These are phyloP conservation scores for Eupithecia exiguata DNA, from an alignment of 2,888 invertebrate species.

Conservation along the genomic window DNA sequence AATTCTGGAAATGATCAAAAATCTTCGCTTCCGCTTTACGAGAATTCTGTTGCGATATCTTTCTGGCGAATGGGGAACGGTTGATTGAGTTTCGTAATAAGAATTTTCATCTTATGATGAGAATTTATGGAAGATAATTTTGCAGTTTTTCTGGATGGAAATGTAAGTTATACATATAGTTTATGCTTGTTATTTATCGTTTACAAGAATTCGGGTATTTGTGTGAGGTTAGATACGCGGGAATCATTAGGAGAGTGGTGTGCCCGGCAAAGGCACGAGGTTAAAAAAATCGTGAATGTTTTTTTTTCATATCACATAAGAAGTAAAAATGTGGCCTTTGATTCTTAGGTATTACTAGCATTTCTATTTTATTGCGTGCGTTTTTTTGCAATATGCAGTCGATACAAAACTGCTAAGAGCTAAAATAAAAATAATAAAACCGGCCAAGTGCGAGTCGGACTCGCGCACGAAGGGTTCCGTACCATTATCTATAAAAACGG, in stretches of 20 bases:
- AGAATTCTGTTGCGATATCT: constrained; percentile 4
- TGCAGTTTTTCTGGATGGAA: not conserved
- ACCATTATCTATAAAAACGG: too few relatives aligned
- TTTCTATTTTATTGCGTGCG: not conserved
- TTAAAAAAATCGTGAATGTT: not conserved
- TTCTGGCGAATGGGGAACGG: not conserved
- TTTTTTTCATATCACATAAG: not conserved
- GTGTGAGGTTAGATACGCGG: not conserved
- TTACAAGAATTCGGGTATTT: not conserved
- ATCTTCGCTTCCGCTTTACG: constrained; percentile 15
- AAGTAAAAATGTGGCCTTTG: not conserved
- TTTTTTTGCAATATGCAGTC: not conserved
- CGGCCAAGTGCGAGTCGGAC: too few relatives aligned
- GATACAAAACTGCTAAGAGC: not conserved
- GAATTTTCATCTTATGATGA: not conserved
- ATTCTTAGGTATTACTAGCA: not conserved
- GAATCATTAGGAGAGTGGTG: not conserved
- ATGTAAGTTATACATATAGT: not conserved
- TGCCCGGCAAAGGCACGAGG: not conserved
- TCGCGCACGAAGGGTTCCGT: too few relatives aligned
- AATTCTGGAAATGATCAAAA: constrained; percentile 16
- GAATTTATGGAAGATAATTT: not conserved
- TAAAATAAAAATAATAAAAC: too few relatives aligned
- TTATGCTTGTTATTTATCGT: not conserved
- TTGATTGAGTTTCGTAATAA: constrained; percentile 10